phyloP scores from a whole-genome alignment of 2,797 vertebrate genomes.

The Limnodromus scolopaceus region DNA sequence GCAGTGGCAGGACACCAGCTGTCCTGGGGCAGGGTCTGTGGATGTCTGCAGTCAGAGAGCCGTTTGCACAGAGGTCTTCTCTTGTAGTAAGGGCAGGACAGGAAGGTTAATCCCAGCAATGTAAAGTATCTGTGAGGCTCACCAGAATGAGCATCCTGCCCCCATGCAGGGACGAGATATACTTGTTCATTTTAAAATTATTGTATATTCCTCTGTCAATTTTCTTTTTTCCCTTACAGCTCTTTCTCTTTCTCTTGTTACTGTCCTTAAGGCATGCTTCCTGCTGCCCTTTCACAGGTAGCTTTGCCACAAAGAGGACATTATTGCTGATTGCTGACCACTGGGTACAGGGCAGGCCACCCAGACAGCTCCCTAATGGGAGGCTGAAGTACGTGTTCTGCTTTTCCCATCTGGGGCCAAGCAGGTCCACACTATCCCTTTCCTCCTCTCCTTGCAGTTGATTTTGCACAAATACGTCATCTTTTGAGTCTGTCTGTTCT shows the following conservation, averaged over 20 bases:
- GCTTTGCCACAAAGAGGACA: background rate
- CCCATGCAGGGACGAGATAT: background rate
- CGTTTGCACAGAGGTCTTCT: background rate
- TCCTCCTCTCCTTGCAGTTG: background rate
- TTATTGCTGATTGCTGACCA: background rate
- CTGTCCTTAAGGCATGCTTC: background rate
- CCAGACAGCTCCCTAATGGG: background rate
- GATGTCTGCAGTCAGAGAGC: background rate
- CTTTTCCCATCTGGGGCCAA: background rate
- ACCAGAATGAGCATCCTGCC: background rate
- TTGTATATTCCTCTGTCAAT: background rate
- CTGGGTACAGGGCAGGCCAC: background rate
- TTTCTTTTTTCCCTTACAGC: background rate
- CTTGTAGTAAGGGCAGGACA: background rate
- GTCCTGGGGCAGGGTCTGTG: background rate
- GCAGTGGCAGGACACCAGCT: fast-evolving
- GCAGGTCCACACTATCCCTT: background rate
- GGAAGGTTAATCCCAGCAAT: background rate
- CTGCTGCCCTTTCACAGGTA: background rate
- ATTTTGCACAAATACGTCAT: background rate
- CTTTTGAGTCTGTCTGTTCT: background rate
- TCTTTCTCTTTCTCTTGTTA: background rate
- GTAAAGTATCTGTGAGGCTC: background rate
- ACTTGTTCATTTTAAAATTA: background rate
- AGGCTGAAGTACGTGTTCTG: background rate